Evolutionary conservation across 1,140 invertebrate species (phyloP).

Genomic region (Nasonia giraulti): DNA sequence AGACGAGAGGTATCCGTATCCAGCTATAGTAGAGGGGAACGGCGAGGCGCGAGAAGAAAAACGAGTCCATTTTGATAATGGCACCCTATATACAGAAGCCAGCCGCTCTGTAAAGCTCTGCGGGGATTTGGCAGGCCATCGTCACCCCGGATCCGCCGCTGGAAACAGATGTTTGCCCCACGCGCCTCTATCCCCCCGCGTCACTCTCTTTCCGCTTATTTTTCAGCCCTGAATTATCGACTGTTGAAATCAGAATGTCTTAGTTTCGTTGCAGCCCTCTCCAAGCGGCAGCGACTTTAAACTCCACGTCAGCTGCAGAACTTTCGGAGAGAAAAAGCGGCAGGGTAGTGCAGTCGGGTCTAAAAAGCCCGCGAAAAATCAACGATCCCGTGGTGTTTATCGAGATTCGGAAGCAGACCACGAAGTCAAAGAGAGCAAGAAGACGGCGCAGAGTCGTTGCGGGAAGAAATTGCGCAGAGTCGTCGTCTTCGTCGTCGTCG

Average conservation of each 20-base stretch:
- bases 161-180: constrained; percentile 55
- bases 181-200: background rate
- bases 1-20: constrained; percentile 41
- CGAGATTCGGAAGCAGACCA: constrained; percentile 63
- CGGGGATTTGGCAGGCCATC: constrained; percentile 68
- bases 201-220: constrained; percentile 22
- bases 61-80: constrained; percentile 72
- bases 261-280: background rate
- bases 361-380: constrained; percentile 37
- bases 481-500: background rate
- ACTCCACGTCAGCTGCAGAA: background rate
- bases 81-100: constrained; percentile 62
- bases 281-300: background rate
- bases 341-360: background rate
- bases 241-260: constrained; percentile 53
- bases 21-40: constrained; percentile 13
- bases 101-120: constrained; percentile 64
- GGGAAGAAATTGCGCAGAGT: constrained; percentile 57
- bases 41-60: constrained; percentile 62
- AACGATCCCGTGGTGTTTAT: constrained; percentile 53
- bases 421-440: constrained; percentile 56
- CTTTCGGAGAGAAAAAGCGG: background rate
- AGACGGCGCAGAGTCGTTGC: constrained; percentile 41
- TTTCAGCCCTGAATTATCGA: constrained; percentile 59
- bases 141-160: constrained; percentile 57